Evolutionary conservation across 2,797 vertebrate species (phyloP).

Genomic region (Mus minutoides): DNA sequence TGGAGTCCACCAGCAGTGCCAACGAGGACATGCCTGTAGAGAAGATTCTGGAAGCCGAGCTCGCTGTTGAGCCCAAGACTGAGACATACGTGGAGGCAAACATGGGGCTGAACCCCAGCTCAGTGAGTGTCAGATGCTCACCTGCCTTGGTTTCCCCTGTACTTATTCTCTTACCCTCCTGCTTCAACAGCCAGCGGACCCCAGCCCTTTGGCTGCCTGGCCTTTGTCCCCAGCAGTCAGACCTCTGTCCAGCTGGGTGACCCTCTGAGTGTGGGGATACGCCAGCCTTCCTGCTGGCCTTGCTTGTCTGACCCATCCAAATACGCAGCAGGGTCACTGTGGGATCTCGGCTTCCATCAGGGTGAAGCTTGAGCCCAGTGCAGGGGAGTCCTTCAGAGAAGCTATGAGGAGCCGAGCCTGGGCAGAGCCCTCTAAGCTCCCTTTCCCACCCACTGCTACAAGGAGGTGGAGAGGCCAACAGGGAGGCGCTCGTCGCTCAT

Average conservation of each 20-base stretch:
- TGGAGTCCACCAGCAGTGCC: slow-evolving; percentile 95
- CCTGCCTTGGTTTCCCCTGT: neutral
- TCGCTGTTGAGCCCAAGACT: slow-evolving; percentile 98
- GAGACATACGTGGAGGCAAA: slow-evolving; percentile 98
- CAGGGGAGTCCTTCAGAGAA: neutral
- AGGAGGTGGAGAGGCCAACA: neutral
- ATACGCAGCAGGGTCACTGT: too few relatives aligned
- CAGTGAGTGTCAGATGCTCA: slow-evolving; percentile 89
- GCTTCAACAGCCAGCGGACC: neutral
- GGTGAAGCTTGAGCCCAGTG: neutral
- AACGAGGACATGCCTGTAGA: slow-evolving; percentile 99
- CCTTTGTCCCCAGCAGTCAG: too few relatives aligned
- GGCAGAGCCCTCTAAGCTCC: neutral
- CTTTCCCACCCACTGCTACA: neutral
- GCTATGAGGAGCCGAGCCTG: neutral
- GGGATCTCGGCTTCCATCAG: neutral
- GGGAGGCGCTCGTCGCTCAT: too few relatives aligned
- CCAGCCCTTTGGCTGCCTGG: neutral
- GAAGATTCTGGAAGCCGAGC: slow-evolving; percentile 98
- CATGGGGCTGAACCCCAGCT: slow-evolving; percentile 94
- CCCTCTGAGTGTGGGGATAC: neutral
- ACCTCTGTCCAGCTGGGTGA: neutral
- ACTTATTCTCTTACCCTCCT: neutral
- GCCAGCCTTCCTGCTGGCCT: neutral
- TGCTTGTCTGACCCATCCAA: neutral